Evolutionary conservation across 2,797 vertebrate species (phyloP).

Genomic region (Hyperoplus lanceolatus): DNA sequence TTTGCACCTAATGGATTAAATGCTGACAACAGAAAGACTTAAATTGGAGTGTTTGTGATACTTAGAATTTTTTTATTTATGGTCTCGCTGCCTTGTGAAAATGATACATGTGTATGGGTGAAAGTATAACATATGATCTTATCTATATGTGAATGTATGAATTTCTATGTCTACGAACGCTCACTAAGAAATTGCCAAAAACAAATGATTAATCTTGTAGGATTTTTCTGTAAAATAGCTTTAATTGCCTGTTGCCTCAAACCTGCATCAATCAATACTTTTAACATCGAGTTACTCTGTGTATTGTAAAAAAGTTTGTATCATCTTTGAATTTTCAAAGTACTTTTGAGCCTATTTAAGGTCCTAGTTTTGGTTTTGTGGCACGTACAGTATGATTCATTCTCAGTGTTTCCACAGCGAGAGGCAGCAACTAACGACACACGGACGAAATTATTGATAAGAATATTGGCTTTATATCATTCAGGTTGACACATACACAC

Average conservation of each 20-base stretch:
- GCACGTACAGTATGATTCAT: neutral
- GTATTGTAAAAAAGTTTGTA: neutral
- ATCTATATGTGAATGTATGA: neutral
- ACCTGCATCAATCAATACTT: neutral
- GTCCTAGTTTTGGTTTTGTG: neutral
- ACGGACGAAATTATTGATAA: neutral
- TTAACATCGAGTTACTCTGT: neutral
- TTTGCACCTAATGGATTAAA: neutral
- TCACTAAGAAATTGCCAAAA: neutral
- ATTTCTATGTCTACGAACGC: neutral
- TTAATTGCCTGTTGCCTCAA: neutral
- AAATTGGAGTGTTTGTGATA: neutral
- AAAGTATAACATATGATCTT: no score
- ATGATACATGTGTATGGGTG: neutral
- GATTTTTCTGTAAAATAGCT: neutral
- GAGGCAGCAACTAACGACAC: neutral
- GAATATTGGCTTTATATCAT: neutral
- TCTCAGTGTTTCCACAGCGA: no score
- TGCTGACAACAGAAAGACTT: neutral
- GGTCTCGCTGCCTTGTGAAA: slow-evolving; percentile 3
- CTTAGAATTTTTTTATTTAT: neutral
- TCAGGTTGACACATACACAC: neutral
- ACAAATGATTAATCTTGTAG: no score
- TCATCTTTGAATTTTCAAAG: neutral
- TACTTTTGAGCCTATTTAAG: neutral